Conservation (phyloP, 2,113 vertebrate genomes). For the Australoheros scitulus region DNA sequence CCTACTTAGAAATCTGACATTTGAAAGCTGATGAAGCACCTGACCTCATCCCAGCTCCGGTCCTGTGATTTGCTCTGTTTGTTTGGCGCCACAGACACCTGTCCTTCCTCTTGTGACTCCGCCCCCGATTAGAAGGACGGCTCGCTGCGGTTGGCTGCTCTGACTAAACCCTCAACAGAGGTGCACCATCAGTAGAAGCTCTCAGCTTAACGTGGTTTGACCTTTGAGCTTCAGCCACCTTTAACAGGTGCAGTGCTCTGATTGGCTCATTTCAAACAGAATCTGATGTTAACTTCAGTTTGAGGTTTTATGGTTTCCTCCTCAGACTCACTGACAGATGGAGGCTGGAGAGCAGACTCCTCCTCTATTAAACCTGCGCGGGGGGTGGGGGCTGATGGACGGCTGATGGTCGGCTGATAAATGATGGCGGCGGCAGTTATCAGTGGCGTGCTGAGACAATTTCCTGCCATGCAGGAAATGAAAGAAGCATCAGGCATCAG, state of each 20-base stretch:
- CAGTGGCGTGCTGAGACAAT: conserved; percentile 81
- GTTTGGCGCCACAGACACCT: not conserved
- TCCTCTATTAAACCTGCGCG: conserved; percentile 32
- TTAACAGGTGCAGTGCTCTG: not conserved
- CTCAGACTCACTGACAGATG: not conserved
- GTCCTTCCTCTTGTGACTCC: not conserved
- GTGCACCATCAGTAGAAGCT: too few species aligned
- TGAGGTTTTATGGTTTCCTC: not conserved
- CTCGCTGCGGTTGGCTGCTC: not conserved
- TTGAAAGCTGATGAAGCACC: too few species aligned
- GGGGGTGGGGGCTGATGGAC: not conserved
- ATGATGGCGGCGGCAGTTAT: conserved; percentile 44
- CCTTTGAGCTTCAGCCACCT: too few species aligned
- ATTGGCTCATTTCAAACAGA: not conserved
- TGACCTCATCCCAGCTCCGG: not conserved
- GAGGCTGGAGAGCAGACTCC: not conserved
- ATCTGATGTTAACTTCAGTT: not conserved
- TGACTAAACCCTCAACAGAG: too few species aligned
- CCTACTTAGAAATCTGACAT: too few species aligned
- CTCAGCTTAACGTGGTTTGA: too few species aligned
- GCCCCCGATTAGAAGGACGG: rapidly evolving
- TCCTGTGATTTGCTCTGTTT: not conserved
- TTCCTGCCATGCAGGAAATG: conserved; percentile 96
- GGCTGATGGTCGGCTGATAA: conserved; percentile 52
- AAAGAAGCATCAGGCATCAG: conserved; percentile 77